Evolutionary conservation across 2,888 invertebrate species (phyloP).

Genomic region (Lasiommata megera): DNA sequence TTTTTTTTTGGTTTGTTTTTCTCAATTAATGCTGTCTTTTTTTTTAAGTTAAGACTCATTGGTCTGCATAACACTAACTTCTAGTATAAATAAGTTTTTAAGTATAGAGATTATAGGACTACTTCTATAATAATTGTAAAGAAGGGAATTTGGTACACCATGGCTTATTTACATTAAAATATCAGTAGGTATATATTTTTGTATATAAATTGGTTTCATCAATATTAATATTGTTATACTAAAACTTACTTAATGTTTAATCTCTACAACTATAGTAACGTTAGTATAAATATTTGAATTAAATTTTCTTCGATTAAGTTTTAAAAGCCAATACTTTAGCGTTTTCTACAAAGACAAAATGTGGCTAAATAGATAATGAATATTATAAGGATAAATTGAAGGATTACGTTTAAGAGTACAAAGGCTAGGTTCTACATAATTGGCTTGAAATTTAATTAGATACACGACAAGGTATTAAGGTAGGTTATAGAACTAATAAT

Average conservation of each 20-base stretch:
- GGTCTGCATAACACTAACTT: conserved; percentile 7
- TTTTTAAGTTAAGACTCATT: conserved; percentile 18
- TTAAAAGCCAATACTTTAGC: conserved; percentile 59
- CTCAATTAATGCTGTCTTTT: neutral
- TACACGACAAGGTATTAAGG: conserved; percentile 28
- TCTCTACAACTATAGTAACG: conserved; percentile 68
- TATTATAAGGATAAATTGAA: conserved; percentile 51
- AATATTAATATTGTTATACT: conserved; percentile 45
- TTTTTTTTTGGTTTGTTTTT: no score
- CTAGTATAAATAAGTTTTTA: conserved; percentile 32
- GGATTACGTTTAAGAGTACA: conserved; percentile 58
- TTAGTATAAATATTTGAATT: conserved; percentile 78
- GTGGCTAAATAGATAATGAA: conserved; percentile 51
- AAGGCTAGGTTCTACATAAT: conserved; percentile 36
- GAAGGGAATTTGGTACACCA: conserved; percentile 78
- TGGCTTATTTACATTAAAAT: conserved; percentile 72
- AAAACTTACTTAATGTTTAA: conserved; percentile 51
- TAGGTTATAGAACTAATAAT: conserved; percentile 32
- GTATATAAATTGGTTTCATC: conserved; percentile 74
- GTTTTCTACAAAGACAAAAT: conserved; percentile 55
- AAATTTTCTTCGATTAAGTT: conserved; percentile 66
- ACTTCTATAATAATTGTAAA: conserved; percentile 77
- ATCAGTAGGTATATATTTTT: conserved; percentile 70
- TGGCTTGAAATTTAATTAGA: conserved; percentile 32
- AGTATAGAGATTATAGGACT: conserved; percentile 39